Evolutionary conservation across 2,888 invertebrate species (phyloP).

Genomic region (Melitaea athalia): DNA sequence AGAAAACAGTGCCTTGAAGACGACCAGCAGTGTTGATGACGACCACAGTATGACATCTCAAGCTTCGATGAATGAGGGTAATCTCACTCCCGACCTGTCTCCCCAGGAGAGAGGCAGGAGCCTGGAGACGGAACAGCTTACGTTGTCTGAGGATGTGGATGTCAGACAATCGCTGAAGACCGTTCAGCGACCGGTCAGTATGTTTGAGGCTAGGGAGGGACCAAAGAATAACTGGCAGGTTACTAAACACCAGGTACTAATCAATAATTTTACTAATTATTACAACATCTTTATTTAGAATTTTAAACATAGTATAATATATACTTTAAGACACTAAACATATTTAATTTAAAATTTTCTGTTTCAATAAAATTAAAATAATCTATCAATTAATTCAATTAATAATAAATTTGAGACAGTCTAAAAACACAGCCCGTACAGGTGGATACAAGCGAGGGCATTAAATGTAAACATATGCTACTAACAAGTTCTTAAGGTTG

Average conservation of each 20-base stretch:
- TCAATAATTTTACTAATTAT: slow-evolving; percentile 64
- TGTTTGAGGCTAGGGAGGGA: slow-evolving; percentile 93
- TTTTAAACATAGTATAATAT: not conserved
- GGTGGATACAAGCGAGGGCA: too few species aligned
- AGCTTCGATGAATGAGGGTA: slow-evolving; percentile 64
- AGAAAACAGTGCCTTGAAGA: slow-evolving; percentile 90
- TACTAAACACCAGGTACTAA: slow-evolving; percentile 83
- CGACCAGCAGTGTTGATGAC: slow-evolving; percentile 72
- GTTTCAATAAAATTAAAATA: too few species aligned
- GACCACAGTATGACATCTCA: slow-evolving; percentile 70
- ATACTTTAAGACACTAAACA: not conserved
- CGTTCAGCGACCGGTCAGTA: slow-evolving; percentile 90
- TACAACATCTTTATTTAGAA: not conserved
- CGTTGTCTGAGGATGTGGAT: slow-evolving; percentile 77
- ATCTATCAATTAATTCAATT: not conserved
- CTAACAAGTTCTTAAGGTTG: too few species aligned
- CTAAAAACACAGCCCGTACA: not conserved
- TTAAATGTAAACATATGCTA: too few species aligned
- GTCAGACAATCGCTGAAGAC: slow-evolving; percentile 64
- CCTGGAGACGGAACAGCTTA: slow-evolving; percentile 65
- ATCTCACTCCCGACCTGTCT: slow-evolving; percentile 51
- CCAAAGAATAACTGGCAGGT: slow-evolving; percentile 83
- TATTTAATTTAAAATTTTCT: not conserved
- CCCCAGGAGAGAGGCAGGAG: slow-evolving; percentile 71
- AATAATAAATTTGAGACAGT: not conserved